Base-by-base conservation (phyloP, 1,140 invertebrate genomes). In the Plutomurus gul region DNA sequence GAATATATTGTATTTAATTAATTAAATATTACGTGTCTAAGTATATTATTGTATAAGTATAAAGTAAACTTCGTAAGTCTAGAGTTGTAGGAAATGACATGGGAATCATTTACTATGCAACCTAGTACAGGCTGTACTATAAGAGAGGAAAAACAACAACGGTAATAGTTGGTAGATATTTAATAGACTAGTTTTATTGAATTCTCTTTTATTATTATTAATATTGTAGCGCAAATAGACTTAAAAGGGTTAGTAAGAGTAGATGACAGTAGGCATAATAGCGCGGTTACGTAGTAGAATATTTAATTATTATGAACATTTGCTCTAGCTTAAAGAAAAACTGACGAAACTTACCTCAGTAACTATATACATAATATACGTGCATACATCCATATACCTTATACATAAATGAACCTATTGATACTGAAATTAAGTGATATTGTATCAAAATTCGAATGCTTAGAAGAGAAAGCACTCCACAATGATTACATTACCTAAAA, bases 281-380 rank as follows among this genome's bases (percentile, higher is more conserved):
- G 30, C 36, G 36, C 27, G 27, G 18, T 65, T 65, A 18, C 7
- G n/a, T 49, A 49, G n/a, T n/a, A n/a, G n/a, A n/a, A n/a, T n/a
- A n/a, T n/a, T n/a, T n/a, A n/a, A n/a, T n/a, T n/a, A n/a, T n/a
- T n/a, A 65, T 65, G 30, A 65, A 33, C 36, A 33, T 65, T 65
- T 65, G 56, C 56, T 65, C 56, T 65, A 65, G 56, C 27, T 65
- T 65, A 65, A 27, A 36, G 56, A 27, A 65, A 65, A 65, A 65
- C 56, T 65, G 56, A 65, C 56, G 56, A 65, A 65, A 65, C 56
- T 65, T 65, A 65, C 56, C 56, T 65, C 56, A 65, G 56, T 30
- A 65, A 65, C 56, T 65, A 65, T 65, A 65, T 18, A 65, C 18
- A 7, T 7, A 7, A 39, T 39, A 39, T 39, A 39, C 11, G 2